Conservation (phyloP, 92 coral and sea anemone species). For the Pocillopora grandis region DNA sequence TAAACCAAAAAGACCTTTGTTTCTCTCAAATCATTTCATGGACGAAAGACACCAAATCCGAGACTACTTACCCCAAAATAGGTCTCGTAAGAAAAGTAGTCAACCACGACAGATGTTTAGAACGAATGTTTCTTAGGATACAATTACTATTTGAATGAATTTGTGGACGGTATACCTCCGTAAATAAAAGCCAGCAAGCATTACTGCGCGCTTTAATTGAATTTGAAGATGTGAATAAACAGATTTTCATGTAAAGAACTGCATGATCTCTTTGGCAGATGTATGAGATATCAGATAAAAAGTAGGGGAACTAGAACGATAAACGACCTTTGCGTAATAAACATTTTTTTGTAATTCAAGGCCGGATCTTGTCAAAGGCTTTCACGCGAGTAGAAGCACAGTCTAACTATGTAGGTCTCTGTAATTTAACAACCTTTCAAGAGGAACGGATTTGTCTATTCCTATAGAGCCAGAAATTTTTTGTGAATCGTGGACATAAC, state of each 20-base stretch:
- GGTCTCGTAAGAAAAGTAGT: neutral
- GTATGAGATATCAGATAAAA: neutral
- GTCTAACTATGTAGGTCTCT: too few species aligned
- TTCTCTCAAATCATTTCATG: neutral
- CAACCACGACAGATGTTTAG: neutral
- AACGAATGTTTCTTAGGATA: neutral
- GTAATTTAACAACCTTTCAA: too few species aligned
- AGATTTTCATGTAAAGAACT: neutral
- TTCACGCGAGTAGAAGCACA: too few species aligned
- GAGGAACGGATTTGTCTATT: too few species aligned
- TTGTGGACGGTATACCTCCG: neutral
- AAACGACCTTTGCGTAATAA: too few species aligned
- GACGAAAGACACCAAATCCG: neutral
- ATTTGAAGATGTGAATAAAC: neutral
- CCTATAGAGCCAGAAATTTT: too few species aligned
- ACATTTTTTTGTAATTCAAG: neutral
- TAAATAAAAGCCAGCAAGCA: neutral
- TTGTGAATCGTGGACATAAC: too few species aligned
- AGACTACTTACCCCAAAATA: neutral
- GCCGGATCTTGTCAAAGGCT: too few species aligned
- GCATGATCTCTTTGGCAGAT: neutral
- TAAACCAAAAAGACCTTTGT: neutral
- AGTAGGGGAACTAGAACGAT: neutral
- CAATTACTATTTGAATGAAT: neutral
- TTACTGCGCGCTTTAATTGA: neutral